Conservation (phyloP, 1,140 invertebrate species). For the Neuroterus valhalla region DNA sequence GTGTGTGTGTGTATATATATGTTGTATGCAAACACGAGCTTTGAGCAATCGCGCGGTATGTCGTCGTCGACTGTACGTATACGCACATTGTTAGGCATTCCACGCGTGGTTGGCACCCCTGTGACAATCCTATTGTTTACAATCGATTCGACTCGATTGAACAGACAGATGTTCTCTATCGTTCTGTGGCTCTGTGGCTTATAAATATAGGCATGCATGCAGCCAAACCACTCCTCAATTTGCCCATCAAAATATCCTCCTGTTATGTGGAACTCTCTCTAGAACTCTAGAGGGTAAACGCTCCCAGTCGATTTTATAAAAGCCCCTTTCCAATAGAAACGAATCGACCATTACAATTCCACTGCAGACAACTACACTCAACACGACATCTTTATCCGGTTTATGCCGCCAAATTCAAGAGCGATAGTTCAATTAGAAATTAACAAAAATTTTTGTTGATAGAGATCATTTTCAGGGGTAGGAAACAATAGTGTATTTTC, state of each 20-base stretch:
- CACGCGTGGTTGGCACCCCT: constrained; percentile 13
- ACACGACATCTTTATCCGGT: neutral
- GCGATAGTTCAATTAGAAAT: neutral
- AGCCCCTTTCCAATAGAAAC: constrained; percentile 22
- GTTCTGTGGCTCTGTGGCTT: constrained; percentile 35
- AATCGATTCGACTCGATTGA: constrained; percentile 54
- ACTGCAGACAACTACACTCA: constrained; percentile 30
- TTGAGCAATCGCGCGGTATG: constrained; percentile 16
- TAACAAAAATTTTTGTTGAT: too few relatives aligned
- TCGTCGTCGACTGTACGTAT: neutral
- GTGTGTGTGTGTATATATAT: too few relatives aligned
- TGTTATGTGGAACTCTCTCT: too few relatives aligned
- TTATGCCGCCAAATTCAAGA: neutral
- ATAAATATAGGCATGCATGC: constrained; percentile 21
- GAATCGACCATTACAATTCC: constrained; percentile 5
- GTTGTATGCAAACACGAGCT: constrained; percentile 1
- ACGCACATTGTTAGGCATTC: constrained; percentile 22
- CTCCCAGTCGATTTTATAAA: constrained; percentile 17
- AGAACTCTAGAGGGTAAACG: too few relatives aligned
- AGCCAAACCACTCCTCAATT: constrained; percentile 16
- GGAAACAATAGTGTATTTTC: too few relatives aligned
- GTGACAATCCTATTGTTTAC: constrained; percentile 54
- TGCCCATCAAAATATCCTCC: constrained; percentile 2
- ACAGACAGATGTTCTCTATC: constrained; percentile 62
- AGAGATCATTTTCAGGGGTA: too few relatives aligned